phyloP scores from a whole-genome alignment of 2,797 vertebrate genomes.

The Ctenochaetus hawaiiensis region DNA sequence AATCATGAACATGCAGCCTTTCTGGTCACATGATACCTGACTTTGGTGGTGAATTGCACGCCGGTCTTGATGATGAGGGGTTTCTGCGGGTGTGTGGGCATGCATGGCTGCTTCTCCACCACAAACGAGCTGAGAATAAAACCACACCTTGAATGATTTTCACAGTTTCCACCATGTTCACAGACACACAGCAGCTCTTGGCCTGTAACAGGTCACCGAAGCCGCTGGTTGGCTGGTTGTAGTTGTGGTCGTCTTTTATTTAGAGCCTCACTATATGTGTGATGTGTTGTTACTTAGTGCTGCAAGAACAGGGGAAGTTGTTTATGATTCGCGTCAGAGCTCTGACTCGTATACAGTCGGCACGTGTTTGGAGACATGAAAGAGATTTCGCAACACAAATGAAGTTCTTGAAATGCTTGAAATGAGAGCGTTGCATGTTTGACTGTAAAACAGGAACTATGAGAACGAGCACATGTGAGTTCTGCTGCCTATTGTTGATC shows the following conservation, averaged over 20 bases:
- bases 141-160: conserved; percentile 1
- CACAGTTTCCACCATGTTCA: neutral
- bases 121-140: conserved; percentile 90
- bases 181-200: neutral
- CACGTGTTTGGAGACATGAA: neutral
- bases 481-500: too few species aligned
- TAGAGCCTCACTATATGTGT: neutral
- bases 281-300: neutral
- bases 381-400: too few species aligned
- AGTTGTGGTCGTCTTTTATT: neutral
- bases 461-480: too few species aligned
- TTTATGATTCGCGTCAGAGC: neutral
- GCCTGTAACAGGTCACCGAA: neutral
- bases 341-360: neutral
- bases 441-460: too few species aligned
- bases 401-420: too few species aligned
- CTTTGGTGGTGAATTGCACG: conserved; percentile 97
- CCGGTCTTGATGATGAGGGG: conserved; percentile 96
- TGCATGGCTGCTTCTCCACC: conserved; percentile 97
- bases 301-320: neutral
- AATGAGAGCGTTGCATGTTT: too few species aligned
- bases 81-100: conserved; percentile 97
- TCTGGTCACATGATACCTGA: conserved; percentile 86
- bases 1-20: too few species aligned
- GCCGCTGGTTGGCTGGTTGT: too few species aligned